Conservation (phyloP, 2,888 invertebrate genomes). For the Villa cingulata region DNA sequence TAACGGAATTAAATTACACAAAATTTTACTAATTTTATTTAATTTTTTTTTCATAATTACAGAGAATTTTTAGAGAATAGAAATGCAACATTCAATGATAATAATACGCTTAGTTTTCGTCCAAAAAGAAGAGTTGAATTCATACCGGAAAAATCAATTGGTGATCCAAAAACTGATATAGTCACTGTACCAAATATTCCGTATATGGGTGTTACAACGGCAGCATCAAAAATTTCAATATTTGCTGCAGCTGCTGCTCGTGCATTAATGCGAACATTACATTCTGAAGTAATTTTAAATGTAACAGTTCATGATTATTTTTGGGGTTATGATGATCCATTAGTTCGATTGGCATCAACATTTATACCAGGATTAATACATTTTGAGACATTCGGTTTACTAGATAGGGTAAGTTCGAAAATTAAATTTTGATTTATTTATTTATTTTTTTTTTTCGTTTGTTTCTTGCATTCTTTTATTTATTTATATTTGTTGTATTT, state of each 20-base stretch:
- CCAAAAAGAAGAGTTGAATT: slow-evolving; percentile 48
- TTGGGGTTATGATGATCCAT: slow-evolving; percentile 69
- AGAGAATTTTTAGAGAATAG: slow-evolving; percentile 56
- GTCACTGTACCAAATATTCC: slow-evolving; percentile 59
- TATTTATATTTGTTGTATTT: too few species aligned
- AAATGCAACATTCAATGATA: slow-evolving; percentile 49
- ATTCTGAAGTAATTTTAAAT: slow-evolving; percentile 48
- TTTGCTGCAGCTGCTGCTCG: slow-evolving; percentile 46
- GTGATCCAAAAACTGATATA: slow-evolving; percentile 44
- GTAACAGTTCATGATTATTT: slow-evolving; percentile 55
- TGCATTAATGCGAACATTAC: slow-evolving; percentile 41
- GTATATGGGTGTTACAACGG: slow-evolving; percentile 40
- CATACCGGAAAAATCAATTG: slow-evolving; percentile 49
- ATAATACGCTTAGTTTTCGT: slow-evolving; percentile 50
- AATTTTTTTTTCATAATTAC: slow-evolving; percentile 28
- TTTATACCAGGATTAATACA: slow-evolving; percentile 67
- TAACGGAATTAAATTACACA: too few species aligned
- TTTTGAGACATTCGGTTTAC: slow-evolving; percentile 64
- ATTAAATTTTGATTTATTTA: too few species aligned
- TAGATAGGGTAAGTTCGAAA: slow-evolving; percentile 54
- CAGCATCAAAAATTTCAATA: slow-evolving; percentile 25
- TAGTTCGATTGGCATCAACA: slow-evolving; percentile 54
- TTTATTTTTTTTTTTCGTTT: too few species aligned
- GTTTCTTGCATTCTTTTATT: too few species aligned
- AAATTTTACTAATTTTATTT: not conserved